A percentile compares a stretch with the other conserved stretches of the same genome.
These are phyloP conservation scores for Temnothorax unifasciatus DNA, from an alignment of 2,888 invertebrate genomes.

Conservation along the genomic window DNA sequence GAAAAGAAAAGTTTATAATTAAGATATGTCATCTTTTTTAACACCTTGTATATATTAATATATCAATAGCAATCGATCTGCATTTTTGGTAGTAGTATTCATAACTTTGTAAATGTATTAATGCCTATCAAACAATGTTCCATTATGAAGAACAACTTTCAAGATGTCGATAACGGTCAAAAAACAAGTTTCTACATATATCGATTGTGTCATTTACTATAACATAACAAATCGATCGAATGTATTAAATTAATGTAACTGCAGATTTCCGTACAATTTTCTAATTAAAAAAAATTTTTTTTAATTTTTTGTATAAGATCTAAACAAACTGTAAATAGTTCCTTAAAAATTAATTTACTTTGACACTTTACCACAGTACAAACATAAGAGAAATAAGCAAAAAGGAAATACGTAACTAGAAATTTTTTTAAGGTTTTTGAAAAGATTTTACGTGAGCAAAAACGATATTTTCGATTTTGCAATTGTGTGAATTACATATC, in stretches of 20 bases:
- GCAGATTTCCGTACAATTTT: background rate
- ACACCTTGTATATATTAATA: background rate
- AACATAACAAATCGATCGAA: slow-evolving; percentile 9
- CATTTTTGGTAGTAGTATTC: background rate
- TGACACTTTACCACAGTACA: background rate
- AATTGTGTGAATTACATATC: background rate
- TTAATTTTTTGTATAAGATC: background rate
- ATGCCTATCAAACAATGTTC: slow-evolving; percentile 3
- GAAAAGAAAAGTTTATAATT: background rate
- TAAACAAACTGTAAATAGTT: slow-evolving; percentile 2
- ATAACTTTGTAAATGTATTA: slow-evolving; percentile 18
- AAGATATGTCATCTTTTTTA: background rate
- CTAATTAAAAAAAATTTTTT: slow-evolving; percentile 15
- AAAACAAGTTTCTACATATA: background rate
- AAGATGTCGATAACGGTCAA: background rate
- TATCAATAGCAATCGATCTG: background rate
- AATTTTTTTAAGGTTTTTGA: background rate
- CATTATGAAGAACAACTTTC: background rate
- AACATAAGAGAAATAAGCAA: background rate
- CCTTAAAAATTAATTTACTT: slow-evolving; percentile 9
- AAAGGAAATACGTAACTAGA: background rate
- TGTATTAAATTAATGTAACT: slow-evolving; percentile 6
- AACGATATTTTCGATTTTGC: background rate
- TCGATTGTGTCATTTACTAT: background rate
- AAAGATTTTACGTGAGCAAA: background rate